Evolutionary conservation across 2,797 vertebrate species (phyloP), one percentile per base, ranked within the genome.

Genomic region (Varecia variegata): DNA sequence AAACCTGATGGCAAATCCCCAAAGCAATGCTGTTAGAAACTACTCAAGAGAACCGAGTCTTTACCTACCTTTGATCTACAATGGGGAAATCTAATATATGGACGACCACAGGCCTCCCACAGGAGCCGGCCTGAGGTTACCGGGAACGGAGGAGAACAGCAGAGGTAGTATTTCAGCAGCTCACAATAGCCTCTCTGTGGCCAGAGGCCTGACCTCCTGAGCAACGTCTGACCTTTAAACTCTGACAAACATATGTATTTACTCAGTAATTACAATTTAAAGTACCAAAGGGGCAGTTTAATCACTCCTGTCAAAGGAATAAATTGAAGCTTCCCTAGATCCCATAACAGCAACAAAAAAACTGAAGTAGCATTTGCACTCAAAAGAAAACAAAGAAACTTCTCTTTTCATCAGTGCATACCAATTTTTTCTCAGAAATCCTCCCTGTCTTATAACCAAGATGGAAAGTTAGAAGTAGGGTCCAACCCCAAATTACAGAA

Each of bases 161-260:
- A 50, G 90, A 96, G 97, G 68, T 96, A 90, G 67, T 50, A 32
- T 98, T 98, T 95, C 98, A 97, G 77, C 21, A 11, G 74, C 89
- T 96, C 90, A 98, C 98, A 98, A 97, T 98, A 96, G 89, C 80
- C 7, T 47, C 96, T 98, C 97, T 98, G 98, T 97, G 97, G 96
- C 94, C 93, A 97, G 93, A 93, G 95, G 73, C 76, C 88, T 90
- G 95, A 86, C 82, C 97, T 96, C 92, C 97, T 68, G 58, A 95
- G 81, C 38, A 38, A 17, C 13, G 95, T 94, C 54, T 90, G 94
- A 97, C 95, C 77, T 96, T 95, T 71, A 38, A 96, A 95, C 90
- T 97, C 97, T 97, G 96, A 95, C 84, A 97, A 87, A 95, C 67
- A 90, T 62, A 95, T 12, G 68, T 97, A 92, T 97, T 97, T 97